Conservation (phyloP, 2,797 vertebrate genomes). For the Amniataba percoides region DNA sequence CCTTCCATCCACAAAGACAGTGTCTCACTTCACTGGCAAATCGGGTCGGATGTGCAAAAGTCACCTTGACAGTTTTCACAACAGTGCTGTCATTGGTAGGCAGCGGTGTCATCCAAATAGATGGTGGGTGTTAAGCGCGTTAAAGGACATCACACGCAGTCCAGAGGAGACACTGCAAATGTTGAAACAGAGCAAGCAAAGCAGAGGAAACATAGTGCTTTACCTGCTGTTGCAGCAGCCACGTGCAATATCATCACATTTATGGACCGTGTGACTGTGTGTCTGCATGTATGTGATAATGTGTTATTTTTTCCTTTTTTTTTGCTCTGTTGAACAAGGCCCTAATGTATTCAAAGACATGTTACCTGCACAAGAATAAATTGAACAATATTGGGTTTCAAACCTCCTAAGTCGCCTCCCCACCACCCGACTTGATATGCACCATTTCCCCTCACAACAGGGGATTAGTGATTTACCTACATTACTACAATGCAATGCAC, state of each 20-base stretch:
- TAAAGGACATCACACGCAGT: conserved; percentile 67
- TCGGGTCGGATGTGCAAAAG: conserved; percentile 77
- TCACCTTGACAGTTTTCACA: conserved; percentile 84
- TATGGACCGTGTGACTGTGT: conserved; percentile 16
- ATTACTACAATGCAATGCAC: conserved; percentile 57
- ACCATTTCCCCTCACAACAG: conserved; percentile 57
- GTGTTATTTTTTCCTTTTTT: background rate
- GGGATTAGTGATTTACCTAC: conserved; percentile 71
- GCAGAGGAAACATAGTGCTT: conserved; percentile 39
- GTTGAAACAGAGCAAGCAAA: conserved; percentile 43
- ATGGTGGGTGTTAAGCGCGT: conserved; percentile 65
- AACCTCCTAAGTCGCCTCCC: conserved; percentile 48
- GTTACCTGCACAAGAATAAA: conserved; percentile 41
- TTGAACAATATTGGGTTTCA: conserved; percentile 65
- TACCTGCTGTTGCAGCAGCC: conserved; percentile 26
- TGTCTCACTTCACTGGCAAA: conserved; percentile 64
- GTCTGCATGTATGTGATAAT: conserved; percentile 14
- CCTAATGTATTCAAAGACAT: conserved; percentile 41
- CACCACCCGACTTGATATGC: conserved; percentile 30
- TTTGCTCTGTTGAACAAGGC: conserved; percentile 36
- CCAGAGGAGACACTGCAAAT: conserved; percentile 58
- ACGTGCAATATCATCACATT: conserved; percentile 21
- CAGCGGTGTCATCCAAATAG: conserved; percentile 75
- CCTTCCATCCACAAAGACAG: conserved; percentile 33
- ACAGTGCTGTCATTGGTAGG: conserved; percentile 71